phyloP scores from a whole-genome alignment of 2,888 invertebrate species.

The Megamerina dolium region DNA sequence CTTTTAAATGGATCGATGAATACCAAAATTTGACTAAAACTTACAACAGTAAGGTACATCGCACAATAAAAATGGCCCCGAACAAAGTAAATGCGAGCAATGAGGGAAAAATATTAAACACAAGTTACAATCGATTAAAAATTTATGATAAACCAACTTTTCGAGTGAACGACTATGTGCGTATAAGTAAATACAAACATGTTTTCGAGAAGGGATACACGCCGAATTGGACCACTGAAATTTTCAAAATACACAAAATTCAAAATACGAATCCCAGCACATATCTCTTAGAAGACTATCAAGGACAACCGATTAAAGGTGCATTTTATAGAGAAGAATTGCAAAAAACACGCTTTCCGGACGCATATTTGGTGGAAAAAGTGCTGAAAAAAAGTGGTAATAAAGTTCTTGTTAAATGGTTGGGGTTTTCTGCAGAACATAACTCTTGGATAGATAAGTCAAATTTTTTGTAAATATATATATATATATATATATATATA shows the following conservation, averaged over 20 bases:
- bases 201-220: no score
- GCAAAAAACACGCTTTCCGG: slow-evolving; percentile 28
- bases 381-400: no score
- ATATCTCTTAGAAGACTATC: slow-evolving; percentile 27
- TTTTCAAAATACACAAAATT: slow-evolving; percentile 29
- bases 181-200: no score
- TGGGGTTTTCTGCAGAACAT: no score
- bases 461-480: no score
- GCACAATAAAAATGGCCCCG: slow-evolving; percentile 9
- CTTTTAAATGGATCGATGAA: slow-evolving; percentile 28
- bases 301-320: slow-evolving; percentile 29
- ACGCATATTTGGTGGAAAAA: slow-evolving; percentile 35
- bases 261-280: slow-evolving; percentile 24
- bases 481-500: no score
- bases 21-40: slow-evolving; percentile 16
- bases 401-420: no score
- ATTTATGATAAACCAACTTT: slow-evolving; percentile 7
- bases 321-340: slow-evolving; percentile 37
- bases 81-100: slow-evolving; percentile 7
- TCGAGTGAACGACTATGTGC: slow-evolving; percentile 6
- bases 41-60: slow-evolving; percentile 25
- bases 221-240: slow-evolving; percentile 34
- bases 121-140: slow-evolving; percentile 6
- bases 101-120: slow-evolving; percentile 1
- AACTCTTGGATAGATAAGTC: no score